A percentile compares a stretch with the other conserved stretches of the same genome.
These are phyloP conservation scores for Rhynchophorus ferrugineus DNA, from an alignment of 1,140 invertebrate species.

Conservation along the genomic window DNA sequence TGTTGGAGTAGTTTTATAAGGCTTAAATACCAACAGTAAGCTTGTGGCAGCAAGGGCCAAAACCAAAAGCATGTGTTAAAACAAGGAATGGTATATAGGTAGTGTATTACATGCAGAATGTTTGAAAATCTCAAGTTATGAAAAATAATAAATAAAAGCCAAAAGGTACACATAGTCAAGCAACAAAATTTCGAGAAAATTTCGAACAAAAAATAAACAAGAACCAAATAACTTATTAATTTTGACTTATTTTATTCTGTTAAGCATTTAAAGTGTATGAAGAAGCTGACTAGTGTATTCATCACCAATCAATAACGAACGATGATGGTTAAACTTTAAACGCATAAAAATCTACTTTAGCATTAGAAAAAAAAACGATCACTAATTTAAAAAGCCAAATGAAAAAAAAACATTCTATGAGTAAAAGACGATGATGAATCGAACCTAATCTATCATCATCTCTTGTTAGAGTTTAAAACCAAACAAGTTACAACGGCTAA, in stretches of 20 bases:
- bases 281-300: not conserved
- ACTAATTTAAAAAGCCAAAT: not conserved
- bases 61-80: constrained; percentile 37
- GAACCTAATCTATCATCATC: not conserved
- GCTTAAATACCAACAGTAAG: constrained; percentile 24
- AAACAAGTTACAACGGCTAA: constrained; percentile 6
- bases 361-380: constrained; percentile 17
- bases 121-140: constrained; percentile 43
- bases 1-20: not conserved
- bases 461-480: not conserved
- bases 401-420: not conserved
- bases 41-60: constrained; percentile 33
- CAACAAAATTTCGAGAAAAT: too few species aligned
- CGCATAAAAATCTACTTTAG: constrained; percentile 27
- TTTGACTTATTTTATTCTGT: too few species aligned
- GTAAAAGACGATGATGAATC: not conserved
- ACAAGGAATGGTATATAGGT: constrained; percentile 16
- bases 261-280: not conserved
- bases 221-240: too few species aligned
- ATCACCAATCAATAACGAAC: not conserved
- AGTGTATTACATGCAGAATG: constrained; percentile 51
- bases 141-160: not conserved
- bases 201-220: too few species aligned
- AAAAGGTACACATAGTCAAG: too few species aligned
- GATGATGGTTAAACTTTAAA: too few species aligned